phyloP scores from a whole-genome alignment of 2,797 vertebrate species.

The Falco concolor region DNA sequence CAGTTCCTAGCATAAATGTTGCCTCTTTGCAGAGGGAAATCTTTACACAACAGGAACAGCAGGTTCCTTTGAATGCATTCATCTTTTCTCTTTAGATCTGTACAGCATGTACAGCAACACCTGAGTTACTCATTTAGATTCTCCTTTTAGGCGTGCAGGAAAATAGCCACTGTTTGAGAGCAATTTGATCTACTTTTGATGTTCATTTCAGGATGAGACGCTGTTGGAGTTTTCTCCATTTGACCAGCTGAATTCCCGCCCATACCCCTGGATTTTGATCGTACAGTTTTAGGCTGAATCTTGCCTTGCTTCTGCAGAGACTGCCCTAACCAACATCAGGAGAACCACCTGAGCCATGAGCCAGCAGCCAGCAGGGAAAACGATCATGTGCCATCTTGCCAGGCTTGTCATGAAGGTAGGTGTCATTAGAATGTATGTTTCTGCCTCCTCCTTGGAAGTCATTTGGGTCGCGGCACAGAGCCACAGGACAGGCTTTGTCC shows the following conservation, averaged over 20 bases:
- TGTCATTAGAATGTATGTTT: neutral
- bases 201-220: neutral
- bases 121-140: neutral
- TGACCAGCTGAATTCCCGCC: neutral
- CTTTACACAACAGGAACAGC: slow-evolving; percentile 29
- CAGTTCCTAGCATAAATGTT: neutral
- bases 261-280: neutral
- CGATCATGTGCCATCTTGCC: neutral
- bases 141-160: neutral
- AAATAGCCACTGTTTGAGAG: neutral
- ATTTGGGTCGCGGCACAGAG: neutral
- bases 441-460: neutral
- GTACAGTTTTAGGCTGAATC: neutral
- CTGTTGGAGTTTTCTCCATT: neutral
- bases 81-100: slow-evolving; percentile 21
- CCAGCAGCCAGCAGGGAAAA: neutral
- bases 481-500: neutral
- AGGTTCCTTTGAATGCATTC: slow-evolving; percentile 39
- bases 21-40: neutral
- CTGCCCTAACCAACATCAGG: neutral
- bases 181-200: neutral
- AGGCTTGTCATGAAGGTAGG: neutral
- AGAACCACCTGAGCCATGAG: neutral
- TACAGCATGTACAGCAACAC: neutral
- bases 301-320: neutral